Evolutionary conservation across 2,797 vertebrate genomes (phyloP), one percentile per base, ranked within the genome.

Genomic region (Rhinatrema bivittatum): DNA sequence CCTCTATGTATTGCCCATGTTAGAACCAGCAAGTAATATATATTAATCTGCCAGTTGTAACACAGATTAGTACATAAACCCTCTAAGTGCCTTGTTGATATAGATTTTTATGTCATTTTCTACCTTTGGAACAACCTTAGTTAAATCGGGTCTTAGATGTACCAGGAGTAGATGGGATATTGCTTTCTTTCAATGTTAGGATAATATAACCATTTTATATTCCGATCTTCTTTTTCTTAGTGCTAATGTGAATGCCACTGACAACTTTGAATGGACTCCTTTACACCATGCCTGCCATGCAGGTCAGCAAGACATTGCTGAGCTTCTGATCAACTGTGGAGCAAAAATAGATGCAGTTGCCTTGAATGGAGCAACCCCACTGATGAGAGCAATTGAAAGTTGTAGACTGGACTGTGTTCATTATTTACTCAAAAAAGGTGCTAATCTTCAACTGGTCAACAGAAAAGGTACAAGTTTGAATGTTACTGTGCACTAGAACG

Each of bases 211-310:
- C n/a, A n/a, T n/a, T n/a, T n/a, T n/a, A n/a, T n/a, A n/a, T n/a
- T n/a, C n/a, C n/a, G n/a, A n/a, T n/a, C n/a, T n/a, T n/a, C 18
- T 45, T 27, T 42, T 36, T 52, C 42, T 2, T 14, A 87, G 85
- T 53, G 92, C 91, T 2, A 66, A 85, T 2, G 78, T 92, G 25
- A 87, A 87, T 0, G 42, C 69, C 7, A 61, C 62, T 9, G 95
- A 97, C 64, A 93, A 94, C 74, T 93, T 95, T 66, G 45, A 74
- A 46, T 99, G 95, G 95, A 96, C 89, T 5, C 84, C 95, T 0
- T 86, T 99, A 17, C 95, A 99, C 44, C 91, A 94, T 0, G 94
- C 95, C 0, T 91, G 91, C 51, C 79, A 89, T 1, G 76, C 87
- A 0, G 95, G 95, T 16, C 84, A 93, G 19, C 67, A 84, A 14